Base-by-base conservation (phyloP, 1,140 invertebrate genomes). In the Halyomorpha halys region DNA sequence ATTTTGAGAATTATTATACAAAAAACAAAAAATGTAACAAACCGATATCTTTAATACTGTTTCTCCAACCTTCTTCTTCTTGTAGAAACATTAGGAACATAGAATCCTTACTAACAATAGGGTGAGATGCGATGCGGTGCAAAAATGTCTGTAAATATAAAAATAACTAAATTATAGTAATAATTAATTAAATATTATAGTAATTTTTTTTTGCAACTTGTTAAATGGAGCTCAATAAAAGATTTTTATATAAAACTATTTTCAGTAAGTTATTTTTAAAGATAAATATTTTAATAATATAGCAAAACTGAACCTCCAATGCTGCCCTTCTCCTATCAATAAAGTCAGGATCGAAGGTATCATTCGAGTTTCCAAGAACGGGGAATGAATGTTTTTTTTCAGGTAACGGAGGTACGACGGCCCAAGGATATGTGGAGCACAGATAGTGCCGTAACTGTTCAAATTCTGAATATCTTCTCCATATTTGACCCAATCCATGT, bases 261-360 rank as follows among this genome's bases (percentile, higher is more conserved):
- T n/a, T n/a, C n/a, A n/a, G n/a, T n/a, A n/a, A n/a, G n/a, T n/a
- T n/a, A n/a, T n/a, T n/a, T n/a, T n/a, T n/a, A n/a, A n/a, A n/a
- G n/a, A n/a, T n/a, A n/a, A n/a, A n/a, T n/a, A n/a, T n/a, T n/a
- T 45, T 64, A 65, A 49, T 30, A 19, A 64, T 19, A 63, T 44
- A 54, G 47, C 64, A 54, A 62, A 49, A n/a, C n/a, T 16, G 47
- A 74, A 83, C 82, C 75, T 92, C 89, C 45, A 92, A 76, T 1
- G 86, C 86, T 61, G 86, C 86, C 69, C 88, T 77, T 68, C 89
- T 77, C 23, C 88, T 78, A 72, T 91, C 89, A 59, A 92, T 82
- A 76, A 91, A 92, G 71, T 91, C 89, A n/a, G 87, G 86, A 75
- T 90, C 87, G 69, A 89, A 88, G 34, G 86, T 88, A 71, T 91